Percentiles rank a stretch among this genome's conserved stretches.
Conservation (phyloP, 92 coral and sea anemone genomes). For the Parazoanthus atlanticus region DNA sequence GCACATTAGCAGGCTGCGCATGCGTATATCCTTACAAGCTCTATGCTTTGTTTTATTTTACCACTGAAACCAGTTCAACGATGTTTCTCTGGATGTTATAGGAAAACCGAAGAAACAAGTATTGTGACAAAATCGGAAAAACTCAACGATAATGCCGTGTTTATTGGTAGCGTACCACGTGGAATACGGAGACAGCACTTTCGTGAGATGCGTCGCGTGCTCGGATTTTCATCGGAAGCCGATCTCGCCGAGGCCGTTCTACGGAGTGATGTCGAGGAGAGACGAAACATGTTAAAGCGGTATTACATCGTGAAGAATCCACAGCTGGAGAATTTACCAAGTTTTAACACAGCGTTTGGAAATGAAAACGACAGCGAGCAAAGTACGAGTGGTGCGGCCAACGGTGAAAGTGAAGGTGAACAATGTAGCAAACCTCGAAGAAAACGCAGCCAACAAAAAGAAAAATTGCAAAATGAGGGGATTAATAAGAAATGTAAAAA, state of each 20-base stretch:
- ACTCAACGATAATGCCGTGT: conserved; percentile 60
- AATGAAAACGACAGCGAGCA: not conserved
- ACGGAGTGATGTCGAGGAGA: conserved; percentile 42
- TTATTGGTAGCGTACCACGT: conserved; percentile 78
- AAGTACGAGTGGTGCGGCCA: not conserved
- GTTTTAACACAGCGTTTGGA: conserved; percentile 15
- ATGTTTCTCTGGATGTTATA: not conserved
- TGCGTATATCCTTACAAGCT: too few species aligned
- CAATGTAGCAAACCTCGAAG: not conserved
- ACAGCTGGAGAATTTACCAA: conserved; percentile 35
- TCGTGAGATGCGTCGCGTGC: conserved; percentile 59
- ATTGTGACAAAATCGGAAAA: conserved; percentile 46
- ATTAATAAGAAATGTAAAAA: not conserved
- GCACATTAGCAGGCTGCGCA: not conserved
- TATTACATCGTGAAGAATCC: conserved; percentile 66
- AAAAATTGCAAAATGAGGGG: not conserved
- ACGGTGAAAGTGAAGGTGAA: not conserved
- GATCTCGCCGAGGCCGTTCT: conserved; percentile 70
- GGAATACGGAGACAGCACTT: conserved; percentile 82
- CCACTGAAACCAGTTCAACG: not conserved
- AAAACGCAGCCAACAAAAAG: not conserved
- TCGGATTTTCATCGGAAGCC: conserved; percentile 71
- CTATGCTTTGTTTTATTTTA: too few species aligned
- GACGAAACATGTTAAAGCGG: conserved; percentile 56
- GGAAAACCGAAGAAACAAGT: conserved; percentile 15